phyloP scores from a whole-genome alignment of 2,113 vertebrate genomes.

The Notiomystis cincta region DNA sequence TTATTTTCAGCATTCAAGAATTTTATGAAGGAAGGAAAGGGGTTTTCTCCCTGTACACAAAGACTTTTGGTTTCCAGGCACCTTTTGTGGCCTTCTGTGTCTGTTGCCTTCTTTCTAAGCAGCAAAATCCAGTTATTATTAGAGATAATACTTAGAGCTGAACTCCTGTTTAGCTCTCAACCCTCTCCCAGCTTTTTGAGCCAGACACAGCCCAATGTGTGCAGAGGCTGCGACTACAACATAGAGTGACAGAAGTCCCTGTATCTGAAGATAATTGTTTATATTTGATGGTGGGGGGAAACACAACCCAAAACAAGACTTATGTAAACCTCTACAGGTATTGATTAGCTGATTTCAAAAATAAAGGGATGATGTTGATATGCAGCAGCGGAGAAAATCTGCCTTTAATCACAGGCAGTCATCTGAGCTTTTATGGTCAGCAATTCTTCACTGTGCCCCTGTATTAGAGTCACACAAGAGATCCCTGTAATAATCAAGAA shows the following conservation, averaged over 20 bases:
- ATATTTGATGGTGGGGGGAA: not conserved
- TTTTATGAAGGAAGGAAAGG: not conserved
- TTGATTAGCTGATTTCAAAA: not conserved
- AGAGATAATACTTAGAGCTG: not conserved
- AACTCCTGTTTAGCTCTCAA: not conserved
- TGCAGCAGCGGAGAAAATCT: not conserved
- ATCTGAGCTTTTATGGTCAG: not conserved
- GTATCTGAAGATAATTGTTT: not conserved
- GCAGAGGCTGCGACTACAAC: not conserved
- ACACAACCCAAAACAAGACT: not conserved
- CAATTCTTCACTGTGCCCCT: not conserved
- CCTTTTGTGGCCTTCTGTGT: not conserved
- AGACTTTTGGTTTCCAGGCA: not conserved
- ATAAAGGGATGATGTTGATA: not conserved
- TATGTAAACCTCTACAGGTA: not conserved
- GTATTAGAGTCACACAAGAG: not conserved
- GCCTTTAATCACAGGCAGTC: not conserved
- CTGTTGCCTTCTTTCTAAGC: not conserved
- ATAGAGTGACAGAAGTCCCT: not conserved
- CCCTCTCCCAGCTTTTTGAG: not conserved
- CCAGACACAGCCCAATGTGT: not conserved
- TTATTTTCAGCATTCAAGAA: not conserved
- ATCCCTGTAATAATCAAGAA: not conserved
- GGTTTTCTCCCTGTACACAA: not conserved
- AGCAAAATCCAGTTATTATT: not conserved